Evolutionary conservation across 92 coral and sea anemone genomes (phyloP).

Genomic region (Actinostola sp.): DNA sequence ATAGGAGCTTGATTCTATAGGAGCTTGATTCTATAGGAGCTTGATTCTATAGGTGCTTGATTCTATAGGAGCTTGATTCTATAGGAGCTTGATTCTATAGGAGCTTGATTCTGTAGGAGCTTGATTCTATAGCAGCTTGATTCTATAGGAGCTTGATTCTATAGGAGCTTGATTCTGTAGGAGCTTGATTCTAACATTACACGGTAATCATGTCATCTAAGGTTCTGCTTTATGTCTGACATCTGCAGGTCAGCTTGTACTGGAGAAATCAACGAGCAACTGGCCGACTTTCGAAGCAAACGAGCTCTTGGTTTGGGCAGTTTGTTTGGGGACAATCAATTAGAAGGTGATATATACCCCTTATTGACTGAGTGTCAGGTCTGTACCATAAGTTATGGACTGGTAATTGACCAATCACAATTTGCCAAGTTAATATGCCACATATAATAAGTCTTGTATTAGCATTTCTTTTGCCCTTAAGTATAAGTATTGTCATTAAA

Average conservation of each 20-base stretch:
- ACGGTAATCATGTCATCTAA: not conserved
- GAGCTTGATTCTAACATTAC: not conserved
- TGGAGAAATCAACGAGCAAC: conserved; percentile 73
- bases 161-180: not conserved
- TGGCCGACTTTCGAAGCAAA: conserved; percentile 93
- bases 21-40: conserved; percentile 11
- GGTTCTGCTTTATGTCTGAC: no score
- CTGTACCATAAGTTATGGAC: no score
- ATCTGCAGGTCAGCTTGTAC: conserved; percentile 75
- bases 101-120: not conserved
- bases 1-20: not conserved
- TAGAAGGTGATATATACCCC: conserved; percentile 66
- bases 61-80: not conserved
- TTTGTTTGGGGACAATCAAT: conserved; percentile 96
- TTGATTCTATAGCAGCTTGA: conserved; percentile 12
- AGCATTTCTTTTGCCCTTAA: no score
- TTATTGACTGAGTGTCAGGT: no score
- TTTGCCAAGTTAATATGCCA: no score
- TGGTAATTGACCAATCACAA: no score
- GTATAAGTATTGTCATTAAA: not conserved
- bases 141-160: not conserved
- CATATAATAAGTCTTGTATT: no score
- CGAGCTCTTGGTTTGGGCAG: conserved; percentile 98
- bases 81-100: conserved; percentile 12
- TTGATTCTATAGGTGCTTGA: not conserved